Evolutionary conservation across 2,888 invertebrate species (phyloP), one percentile per base, ranked within the genome.

Genomic region (Xanthia togata): DNA sequence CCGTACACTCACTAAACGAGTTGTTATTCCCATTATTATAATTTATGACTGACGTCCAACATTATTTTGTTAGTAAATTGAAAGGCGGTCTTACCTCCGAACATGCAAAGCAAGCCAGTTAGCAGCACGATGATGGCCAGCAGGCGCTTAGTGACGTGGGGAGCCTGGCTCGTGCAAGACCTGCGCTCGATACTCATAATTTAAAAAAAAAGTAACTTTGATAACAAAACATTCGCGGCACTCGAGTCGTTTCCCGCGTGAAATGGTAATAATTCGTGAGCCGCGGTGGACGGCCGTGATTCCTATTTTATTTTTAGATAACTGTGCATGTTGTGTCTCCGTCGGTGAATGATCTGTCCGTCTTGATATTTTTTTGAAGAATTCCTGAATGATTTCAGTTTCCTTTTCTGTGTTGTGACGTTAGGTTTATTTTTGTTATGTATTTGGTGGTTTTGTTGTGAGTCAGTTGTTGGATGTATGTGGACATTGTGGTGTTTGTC

Each of bases 61-160:
- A 47, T 31, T 62, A 35, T 68, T 63, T 87, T 87, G 84, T 89
- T 87, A 84, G 86, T 91, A 90, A 90, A 91, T 90, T 90, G 87
- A 86, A 86, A 87, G 68, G 47, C 47, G n/a, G 12, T 53, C 93
- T 93, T 89, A 96, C 96, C 96, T 93, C 94, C 96, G 75, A 95
- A 93, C 73, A 96, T 88, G 87, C 95, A 95, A 60, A 95, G 82
- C 41, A 95, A 87, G 69, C 95, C 96, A 59, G 95, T 91, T 77
- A 95, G 91, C 67, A 95, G 86, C 81, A 94, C 93, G 3, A 96
- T 85, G 12, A 94, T 92, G 0, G 93, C 91, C 82, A 93, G 93
- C 41, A 96, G 89, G 3, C 95, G 91, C 79, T 92, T 94, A 47
- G 94, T 94, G 78, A 95, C 95, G 70, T 93, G 93, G 23, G 94